Base-by-base conservation (phyloP, 2,113 vertebrate genomes). In the Myrmecobius fasciatus region DNA sequence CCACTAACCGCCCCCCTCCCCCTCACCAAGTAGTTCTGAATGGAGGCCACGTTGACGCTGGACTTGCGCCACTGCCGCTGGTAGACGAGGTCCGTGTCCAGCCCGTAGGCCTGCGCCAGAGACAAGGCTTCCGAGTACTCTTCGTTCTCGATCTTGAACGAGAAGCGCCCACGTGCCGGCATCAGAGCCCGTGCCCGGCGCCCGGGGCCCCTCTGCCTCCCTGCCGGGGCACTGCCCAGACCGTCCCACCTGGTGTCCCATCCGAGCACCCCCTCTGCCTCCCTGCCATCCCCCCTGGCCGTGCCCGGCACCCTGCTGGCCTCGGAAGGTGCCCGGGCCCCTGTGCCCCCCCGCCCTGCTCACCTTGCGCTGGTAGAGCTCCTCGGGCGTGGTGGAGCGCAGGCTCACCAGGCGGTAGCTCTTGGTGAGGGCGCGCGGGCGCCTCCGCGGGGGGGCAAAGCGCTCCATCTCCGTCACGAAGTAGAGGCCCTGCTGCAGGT, bases 21-120 rank as follows among this genome's bases (percentile, higher is more conserved):
- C 95, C 98, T 1, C 98, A 99, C 99, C 99, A 99, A 98, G 96
- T 99, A 99, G 97, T 99, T 99, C 98, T 99, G 99, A 98, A 99
- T 99, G 0, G 99, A 99, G 94, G 99, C 99, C 0, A 99, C 98
- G n/a, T 99, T 99, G 98, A 99, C 99, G 0, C 99, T 98, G 0
- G 99, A 99, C 96, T 99, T 99, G 97, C 99, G 99, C 99, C 99
- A 99, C 96, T 99, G 99, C 88, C 99, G 98, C 98, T 99, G 99
- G 98, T 99, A 99, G 5, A 99, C 99, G 0, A 99, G 99, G 97
- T 99, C 99, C 0, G 99, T 99, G 97, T 99, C 99, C 97, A 99
- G 98, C 54, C 99, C 99, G 0, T 99, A 99, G 0, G 99, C 98
- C 0, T 99, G 99, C 83, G 99, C 99, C 83, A 99, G 98, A 93